A percentile compares a stretch with the other conserved stretches of the same genome.
These are phyloP conservation scores for Hormaphis cornu DNA, from an alignment of 1,140 invertebrate species.

Conservation along the genomic window DNA sequence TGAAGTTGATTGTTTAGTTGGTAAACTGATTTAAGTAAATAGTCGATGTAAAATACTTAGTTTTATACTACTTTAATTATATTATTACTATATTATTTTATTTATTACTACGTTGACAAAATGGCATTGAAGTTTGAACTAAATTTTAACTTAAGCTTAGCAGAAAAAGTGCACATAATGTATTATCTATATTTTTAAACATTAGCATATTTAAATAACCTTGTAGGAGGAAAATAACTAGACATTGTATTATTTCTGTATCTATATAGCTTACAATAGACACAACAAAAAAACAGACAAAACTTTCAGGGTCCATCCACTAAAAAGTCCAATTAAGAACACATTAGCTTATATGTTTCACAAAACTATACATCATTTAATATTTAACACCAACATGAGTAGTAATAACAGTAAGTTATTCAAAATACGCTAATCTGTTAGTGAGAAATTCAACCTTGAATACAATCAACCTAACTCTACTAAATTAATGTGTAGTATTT, in stretches of 20 bases:
- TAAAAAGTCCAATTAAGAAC: slow-evolving; percentile 20
- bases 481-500: background rate
- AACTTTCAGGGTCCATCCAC: slow-evolving; percentile 1
- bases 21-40: too few relatives aligned
- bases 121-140: too few relatives aligned
- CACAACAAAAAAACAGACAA: background rate
- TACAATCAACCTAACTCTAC: slow-evolving; percentile 7
- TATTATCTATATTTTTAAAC: too few relatives aligned
- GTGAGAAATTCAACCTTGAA: slow-evolving; percentile 5
- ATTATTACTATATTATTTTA: too few relatives aligned
- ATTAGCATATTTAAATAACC: background rate
- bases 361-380: background rate
- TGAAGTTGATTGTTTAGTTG: too few relatives aligned
- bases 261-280: background rate
- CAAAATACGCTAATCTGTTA: slow-evolving; percentile 13
- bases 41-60: too few relatives aligned
- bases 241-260: background rate
- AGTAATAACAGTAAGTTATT: too few relatives aligned
- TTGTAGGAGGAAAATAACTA: background rate
- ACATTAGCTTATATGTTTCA: background rate
- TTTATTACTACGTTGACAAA: too few relatives aligned
- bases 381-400: slow-evolving; percentile 14
- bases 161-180: too few relatives aligned
- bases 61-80: too few relatives aligned
- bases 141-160: too few relatives aligned